Conservation (phyloP, 2,113 vertebrate species). For the Chaetops frenatus region DNA sequence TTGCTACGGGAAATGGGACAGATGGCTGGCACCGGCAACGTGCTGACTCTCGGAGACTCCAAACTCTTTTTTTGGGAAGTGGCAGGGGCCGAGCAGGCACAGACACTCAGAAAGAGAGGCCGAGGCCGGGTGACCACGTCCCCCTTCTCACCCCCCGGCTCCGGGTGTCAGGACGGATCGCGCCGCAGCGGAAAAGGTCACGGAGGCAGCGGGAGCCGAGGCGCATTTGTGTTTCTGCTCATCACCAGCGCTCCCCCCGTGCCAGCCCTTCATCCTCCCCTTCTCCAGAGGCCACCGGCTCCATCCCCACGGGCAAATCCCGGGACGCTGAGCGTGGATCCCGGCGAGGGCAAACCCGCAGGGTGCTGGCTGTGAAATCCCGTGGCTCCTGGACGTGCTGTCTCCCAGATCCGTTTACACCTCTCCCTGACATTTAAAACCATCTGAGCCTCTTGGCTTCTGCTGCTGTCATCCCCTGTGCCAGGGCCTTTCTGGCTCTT, state of each 20-base stretch:
- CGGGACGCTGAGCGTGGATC: rapidly evolving
- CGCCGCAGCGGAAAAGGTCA: neutral
- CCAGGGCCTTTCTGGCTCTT: slow-evolving; percentile 41
- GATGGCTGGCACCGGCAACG: slow-evolving; percentile 29
- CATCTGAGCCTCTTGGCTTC: slow-evolving; percentile 62
- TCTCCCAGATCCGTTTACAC: slow-evolving; percentile 24
- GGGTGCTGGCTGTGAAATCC: neutral
- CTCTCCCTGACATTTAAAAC: slow-evolving; percentile 62
- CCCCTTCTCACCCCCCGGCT: neutral
- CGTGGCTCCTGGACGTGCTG: slow-evolving; percentile 16
- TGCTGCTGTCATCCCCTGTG: neutral
- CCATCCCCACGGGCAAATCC: neutral
- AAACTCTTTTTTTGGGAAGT: neutral
- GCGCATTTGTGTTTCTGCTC: neutral
- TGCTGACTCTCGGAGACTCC: slow-evolving; percentile 14
- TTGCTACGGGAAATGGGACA: slow-evolving; percentile 49
- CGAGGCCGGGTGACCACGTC: neutral
- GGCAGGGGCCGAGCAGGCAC: neutral
- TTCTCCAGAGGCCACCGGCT: neutral
- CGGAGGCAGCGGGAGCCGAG: neutral
- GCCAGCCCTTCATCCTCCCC: neutral
- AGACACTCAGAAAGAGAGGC: too few species aligned
- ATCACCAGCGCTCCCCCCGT: neutral
- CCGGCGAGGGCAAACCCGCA: neutral
- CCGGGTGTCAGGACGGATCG: neutral